Evolutionary conservation across 2,113 vertebrate genomes (phyloP).

Genomic region (Phodopus roborovskii): DNA sequence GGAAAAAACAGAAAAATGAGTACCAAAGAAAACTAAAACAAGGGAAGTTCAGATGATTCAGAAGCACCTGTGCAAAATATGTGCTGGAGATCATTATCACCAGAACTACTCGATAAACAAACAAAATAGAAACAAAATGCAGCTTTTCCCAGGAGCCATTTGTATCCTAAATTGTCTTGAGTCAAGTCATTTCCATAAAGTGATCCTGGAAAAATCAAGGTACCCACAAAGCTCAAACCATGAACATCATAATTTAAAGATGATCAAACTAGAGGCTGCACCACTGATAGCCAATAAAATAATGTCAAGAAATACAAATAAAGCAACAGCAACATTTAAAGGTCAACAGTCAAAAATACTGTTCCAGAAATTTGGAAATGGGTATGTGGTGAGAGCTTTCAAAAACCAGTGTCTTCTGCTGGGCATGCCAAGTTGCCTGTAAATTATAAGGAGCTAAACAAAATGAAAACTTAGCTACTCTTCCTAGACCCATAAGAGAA

Average conservation of each 20-base stretch:
- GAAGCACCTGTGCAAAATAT: neutral
- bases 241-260: neutral
- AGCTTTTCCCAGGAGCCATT: neutral
- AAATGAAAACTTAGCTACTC: neutral
- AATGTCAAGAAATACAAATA: neutral
- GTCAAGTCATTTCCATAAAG: neutral
- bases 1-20: neutral
- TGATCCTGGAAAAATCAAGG: neutral
- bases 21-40: neutral
- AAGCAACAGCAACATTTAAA: neutral
- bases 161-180: neutral
- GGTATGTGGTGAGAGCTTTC: neutral
- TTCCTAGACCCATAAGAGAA: neutral
- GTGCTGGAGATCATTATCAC: neutral
- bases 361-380: neutral
- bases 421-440: neutral
- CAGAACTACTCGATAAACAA: neutral
- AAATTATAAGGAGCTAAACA: neutral
- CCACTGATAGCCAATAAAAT: neutral
- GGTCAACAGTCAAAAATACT: neutral
- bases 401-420: neutral
- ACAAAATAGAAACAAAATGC: neutral
- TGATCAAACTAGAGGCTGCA: neutral
- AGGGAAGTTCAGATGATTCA: neutral
- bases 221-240: neutral